Conservation (phyloP, 2,113 vertebrate species). For the Speoplatyrhinus poulsoni region DNA sequence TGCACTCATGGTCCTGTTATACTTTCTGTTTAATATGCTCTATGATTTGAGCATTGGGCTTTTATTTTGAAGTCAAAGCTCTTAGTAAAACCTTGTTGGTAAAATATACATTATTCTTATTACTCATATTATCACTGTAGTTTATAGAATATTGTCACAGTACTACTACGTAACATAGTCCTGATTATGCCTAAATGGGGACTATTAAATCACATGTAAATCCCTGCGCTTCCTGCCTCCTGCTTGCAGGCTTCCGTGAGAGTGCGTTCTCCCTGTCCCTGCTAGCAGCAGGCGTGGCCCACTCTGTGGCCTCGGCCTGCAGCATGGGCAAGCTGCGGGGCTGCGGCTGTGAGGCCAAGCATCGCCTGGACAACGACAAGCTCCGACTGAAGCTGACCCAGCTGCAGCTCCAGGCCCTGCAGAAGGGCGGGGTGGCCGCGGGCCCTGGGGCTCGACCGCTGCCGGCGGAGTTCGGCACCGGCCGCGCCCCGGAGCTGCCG, state of each 20-base stretch:
- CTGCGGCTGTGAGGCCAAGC: constrained; percentile 86
- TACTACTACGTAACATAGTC: neutral
- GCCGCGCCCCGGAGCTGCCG: constrained; percentile 61
- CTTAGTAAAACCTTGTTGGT: too few relatives aligned
- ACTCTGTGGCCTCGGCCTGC: constrained; percentile 90
- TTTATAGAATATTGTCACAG: too few relatives aligned
- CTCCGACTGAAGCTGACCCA: constrained; percentile 86
- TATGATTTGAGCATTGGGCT: too few relatives aligned
- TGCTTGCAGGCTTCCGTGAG: constrained; percentile 84
- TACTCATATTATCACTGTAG: too few relatives aligned
- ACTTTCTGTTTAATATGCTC: too few relatives aligned
- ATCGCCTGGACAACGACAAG: constrained; percentile 82
- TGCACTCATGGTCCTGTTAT: too few relatives aligned
- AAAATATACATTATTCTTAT: too few relatives aligned
- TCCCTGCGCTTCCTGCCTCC: constrained; percentile 14
- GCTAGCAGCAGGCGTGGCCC: constrained; percentile 90
- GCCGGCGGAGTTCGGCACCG: constrained; percentile 64
- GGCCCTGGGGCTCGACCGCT: constrained; percentile 45
- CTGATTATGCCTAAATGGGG: neutral
- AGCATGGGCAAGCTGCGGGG: constrained; percentile 89
- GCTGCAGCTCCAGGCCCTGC: constrained; percentile 85
- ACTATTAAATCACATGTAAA: neutral
- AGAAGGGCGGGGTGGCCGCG: constrained; percentile 73
- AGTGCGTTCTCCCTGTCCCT: constrained; percentile 91
- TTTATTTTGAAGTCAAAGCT: too few relatives aligned